Base-by-base conservation (phyloP, 2,113 vertebrate species). In the Stercorarius parasiticus region DNA sequence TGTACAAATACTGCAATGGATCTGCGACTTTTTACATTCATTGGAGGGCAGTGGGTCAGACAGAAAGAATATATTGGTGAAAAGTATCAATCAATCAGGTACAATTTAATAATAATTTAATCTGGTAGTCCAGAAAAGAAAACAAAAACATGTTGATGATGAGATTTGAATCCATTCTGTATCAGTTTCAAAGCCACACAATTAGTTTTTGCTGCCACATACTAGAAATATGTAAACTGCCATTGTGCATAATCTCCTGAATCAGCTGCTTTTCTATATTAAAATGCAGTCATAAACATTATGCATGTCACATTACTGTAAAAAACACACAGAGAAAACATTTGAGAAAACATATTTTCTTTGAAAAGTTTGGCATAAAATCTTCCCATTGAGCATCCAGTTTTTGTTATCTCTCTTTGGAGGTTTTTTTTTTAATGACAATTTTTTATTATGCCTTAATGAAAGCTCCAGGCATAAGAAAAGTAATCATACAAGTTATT, bases 401-500 rank as follows among this genome's bases (percentile, higher is more conserved):
- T 9, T 96, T 77, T 77, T 92, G 43, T 82, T 67, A 56, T 80
- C 34, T 91, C 73, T 45, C 86, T 90, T 69, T 36, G 6, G 79
- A 79, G 66, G 26, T 34, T 18, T 53, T 82, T 82, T 78, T 78
- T 82, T 58, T 5, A 3, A 90, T 62, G 13, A 77, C 38, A 10
- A 0, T 1, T 55, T 59, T 92, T 72, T 77, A 69, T 91, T 73
- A 77, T 30, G 42, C 55, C 93, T 78, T 91, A 73, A 93, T 74
- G 65, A 77, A 92, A 83, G 67, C 65, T 88, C 21, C 50, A 77
- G 67, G 66, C 80, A 66, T 61, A 76, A 40, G 49, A 77, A 88
- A 83, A 94, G 86, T 83, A 91, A 88, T 86, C 58, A 50, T n/a
- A 65, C 5, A 66, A 69, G 55, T 73, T 88, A 88, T 92, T 94